phyloP scores from a whole-genome alignment of 1,140 invertebrate species.

The Brevipalpus yothersi region DNA sequence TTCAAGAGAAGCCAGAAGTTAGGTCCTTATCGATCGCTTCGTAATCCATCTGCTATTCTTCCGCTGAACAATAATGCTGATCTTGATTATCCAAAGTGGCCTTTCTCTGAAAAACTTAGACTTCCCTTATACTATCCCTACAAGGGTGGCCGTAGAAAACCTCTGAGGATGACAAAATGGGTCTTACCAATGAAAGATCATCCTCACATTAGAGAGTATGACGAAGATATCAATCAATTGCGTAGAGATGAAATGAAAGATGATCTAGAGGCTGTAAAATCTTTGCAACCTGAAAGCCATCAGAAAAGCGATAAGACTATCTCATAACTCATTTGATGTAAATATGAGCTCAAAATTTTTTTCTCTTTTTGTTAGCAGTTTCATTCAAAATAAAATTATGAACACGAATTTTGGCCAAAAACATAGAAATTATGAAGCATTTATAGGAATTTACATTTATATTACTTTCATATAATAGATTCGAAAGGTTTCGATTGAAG shows the following conservation, averaged over 20 bases:
- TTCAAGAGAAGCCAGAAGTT: slow-evolving; percentile 10
- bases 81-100: slow-evolving; percentile 9
- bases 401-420: too few species aligned
- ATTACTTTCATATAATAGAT: too few species aligned
- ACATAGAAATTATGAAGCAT: too few species aligned
- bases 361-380: too few species aligned
- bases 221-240: not conserved
- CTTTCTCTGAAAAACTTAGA: not conserved
- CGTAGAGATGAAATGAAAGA: not conserved
- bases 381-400: too few species aligned
- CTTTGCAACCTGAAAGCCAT: not conserved
- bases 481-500: too few species aligned
- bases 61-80: slow-evolving; percentile 11
- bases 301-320: too few species aligned
- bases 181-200: slow-evolving; percentile 5
- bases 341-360: too few species aligned
- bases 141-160: not conserved
- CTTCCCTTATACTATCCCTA: slow-evolving; percentile 3
- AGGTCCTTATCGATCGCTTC: slow-evolving; percentile 18
- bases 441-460: too few species aligned
- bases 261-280: not conserved
- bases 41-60: slow-evolving; percentile 11
- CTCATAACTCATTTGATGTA: too few species aligned
- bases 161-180: slow-evolving; percentile 5
- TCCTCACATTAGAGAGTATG: not conserved